phyloP scores from a whole-genome alignment of 2,797 vertebrate species.

The Scolopax bukidnonensis region DNA sequence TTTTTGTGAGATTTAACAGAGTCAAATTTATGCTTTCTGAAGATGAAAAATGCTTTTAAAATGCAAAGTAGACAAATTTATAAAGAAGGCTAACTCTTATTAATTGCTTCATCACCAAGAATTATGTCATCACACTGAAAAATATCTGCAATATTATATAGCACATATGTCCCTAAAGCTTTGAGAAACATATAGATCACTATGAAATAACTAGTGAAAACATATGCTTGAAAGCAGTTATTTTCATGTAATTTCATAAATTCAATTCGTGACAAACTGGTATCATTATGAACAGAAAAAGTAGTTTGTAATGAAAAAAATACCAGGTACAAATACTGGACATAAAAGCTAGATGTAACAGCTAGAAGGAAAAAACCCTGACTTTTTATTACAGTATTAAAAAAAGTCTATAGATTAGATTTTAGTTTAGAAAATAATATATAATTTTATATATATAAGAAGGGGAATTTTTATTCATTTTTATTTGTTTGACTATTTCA shows the following conservation, averaged over 20 bases:
- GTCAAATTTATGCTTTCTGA: neutral
- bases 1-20: neutral
- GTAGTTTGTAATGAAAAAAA: neutral
- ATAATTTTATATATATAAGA: neutral
- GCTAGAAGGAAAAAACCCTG: neutral
- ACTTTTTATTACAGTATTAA: neutral
- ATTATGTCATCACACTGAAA: neutral
- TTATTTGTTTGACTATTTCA: neutral
- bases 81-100: neutral
- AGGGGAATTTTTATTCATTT: neutral
- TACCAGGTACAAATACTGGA: neutral
- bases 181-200: neutral
- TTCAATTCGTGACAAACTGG: neutral
- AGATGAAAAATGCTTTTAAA: neutral
- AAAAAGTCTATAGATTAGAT: neutral
- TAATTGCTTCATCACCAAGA: neutral
- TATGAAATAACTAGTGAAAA: neutral
- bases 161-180: neutral
- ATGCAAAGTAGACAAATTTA: neutral
- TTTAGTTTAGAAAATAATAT: neutral
- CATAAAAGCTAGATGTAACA: neutral
- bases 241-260: neutral
- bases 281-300: neutral
- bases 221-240: neutral
- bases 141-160: neutral